Base-by-base conservation (phyloP, 2,113 vertebrate genomes). In the Engraulis encrasicolus region DNA sequence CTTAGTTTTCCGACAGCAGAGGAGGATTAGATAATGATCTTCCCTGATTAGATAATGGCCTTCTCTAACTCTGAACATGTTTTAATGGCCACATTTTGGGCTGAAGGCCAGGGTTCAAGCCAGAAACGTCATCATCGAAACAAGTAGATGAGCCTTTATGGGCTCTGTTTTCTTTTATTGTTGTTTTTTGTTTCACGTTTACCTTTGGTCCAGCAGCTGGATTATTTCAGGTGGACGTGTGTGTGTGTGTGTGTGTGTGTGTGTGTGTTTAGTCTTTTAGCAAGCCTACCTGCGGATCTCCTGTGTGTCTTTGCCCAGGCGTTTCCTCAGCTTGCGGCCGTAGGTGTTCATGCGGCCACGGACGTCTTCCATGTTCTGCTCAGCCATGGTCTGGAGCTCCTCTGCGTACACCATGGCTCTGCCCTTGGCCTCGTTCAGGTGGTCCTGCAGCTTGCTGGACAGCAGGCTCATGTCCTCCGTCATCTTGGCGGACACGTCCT, bases 311-410 rank as follows among this genome's bases (percentile, higher is more conserved):
- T 95, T 95, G 88, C 0, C 80, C 74, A 96, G 86, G 54, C 95
- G 93, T 84, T 96, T 96, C 89, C 89, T 95, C 88, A 96, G 34
- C 87, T 96, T 96, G 84, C 91, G 93, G 81, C 84, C 71, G 86
- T 94, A 95, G 82, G 91, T 6, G 80, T 11, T 54, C 14, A 94
- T 15, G 6, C 88, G 87, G 87, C 14, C 20, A 6, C 81, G 86
- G 81, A 95, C 81, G 0, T 92, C 92, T 0, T 94, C 93, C 0
- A 81, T n/a, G 80, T 94, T 95, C 91, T 95, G 94, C 83, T 93
- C 91, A 88, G 95, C 61, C 92, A 96, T 89, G 84, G 87, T 83
- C 31, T 89, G 90, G 15, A 94, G 85, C 81, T 96, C 96, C 14
- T 88, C 77, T 11, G 17, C 2, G 82, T 96, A 96, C 66, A 88